Percentiles rank a stretch among this genome's conserved stretches.
phyloP scores from a whole-genome alignment of 1,140 invertebrate species.

The Saccostrea cuccullata region DNA sequence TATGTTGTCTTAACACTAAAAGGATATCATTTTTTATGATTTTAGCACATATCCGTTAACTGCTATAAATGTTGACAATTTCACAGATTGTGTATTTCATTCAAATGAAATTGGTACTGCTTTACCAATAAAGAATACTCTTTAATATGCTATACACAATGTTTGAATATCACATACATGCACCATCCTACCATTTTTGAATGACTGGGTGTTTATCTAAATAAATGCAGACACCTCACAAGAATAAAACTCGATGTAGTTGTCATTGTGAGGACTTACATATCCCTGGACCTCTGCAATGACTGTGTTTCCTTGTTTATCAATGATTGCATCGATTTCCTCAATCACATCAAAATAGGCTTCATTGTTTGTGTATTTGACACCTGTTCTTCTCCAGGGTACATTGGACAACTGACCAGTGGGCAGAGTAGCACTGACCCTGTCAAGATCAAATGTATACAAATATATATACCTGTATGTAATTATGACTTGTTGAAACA shows the following conservation, averaged over 20 bases:
- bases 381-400: constrained; percentile 97
- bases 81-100: too few species aligned
- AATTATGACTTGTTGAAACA: too few species aligned
- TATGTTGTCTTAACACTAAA: neutral
- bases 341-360: constrained; percentile 99
- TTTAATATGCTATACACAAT: too few species aligned
- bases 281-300: constrained; percentile 99
- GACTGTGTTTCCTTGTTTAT: constrained; percentile 96
- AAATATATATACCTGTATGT: too few species aligned
- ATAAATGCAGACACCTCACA: too few species aligned
- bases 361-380: constrained; percentile 99
- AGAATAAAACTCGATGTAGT: neutral
- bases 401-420: constrained; percentile 98
- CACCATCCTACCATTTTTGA: too few species aligned
- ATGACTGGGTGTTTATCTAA: too few species aligned
- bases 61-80: too few species aligned
- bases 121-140: too few species aligned
- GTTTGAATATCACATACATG: too few species aligned
- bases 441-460: constrained; percentile 77
- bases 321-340: constrained; percentile 96
- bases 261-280: constrained; percentile 83
- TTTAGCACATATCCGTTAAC: neutral
- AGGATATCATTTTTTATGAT: neutral
- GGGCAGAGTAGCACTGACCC: constrained; percentile 94
- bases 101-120: too few species aligned